Evolutionary conservation across 2,888 invertebrate genomes (phyloP).

Genomic region (Zaprionus lineosus): DNA sequence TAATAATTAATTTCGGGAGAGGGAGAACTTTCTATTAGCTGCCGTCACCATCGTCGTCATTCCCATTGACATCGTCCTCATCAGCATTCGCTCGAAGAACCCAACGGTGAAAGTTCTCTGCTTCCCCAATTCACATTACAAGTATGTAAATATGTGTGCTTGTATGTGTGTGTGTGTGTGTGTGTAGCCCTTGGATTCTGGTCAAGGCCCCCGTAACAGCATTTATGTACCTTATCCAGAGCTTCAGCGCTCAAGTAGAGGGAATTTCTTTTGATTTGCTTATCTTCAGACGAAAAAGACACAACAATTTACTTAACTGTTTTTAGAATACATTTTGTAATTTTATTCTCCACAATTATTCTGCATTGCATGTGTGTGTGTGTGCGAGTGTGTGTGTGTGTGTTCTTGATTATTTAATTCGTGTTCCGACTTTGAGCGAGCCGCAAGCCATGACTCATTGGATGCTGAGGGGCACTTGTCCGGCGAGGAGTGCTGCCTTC

Average conservation of each 20-base stretch:
- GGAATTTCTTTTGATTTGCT: conserved; percentile 26
- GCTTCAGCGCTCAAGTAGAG: conserved; percentile 48
- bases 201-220: conserved; percentile 28
- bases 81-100: conserved; percentile 64
- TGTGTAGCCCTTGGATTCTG: conserved; percentile 30
- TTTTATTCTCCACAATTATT: conserved; percentile 28
- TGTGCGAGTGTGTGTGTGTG: not conserved
- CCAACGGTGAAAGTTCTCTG: conserved; percentile 61
- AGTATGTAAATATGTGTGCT: not conserved
- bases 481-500: conserved; percentile 44
- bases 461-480: conserved; percentile 30
- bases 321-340: conserved; percentile 53
- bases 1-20: conserved; percentile 67
- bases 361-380: not conserved
- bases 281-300: conserved; percentile 48
- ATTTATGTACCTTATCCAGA: conserved; percentile 24
- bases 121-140: not conserved
- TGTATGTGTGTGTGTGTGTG: conserved; percentile 24
- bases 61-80: conserved; percentile 63
- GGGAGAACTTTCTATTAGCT: conserved; percentile 73
- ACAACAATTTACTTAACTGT: conserved; percentile 72
- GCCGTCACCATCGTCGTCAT: conserved; percentile 50
- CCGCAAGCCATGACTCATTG: conserved; percentile 58
- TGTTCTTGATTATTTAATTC: conserved; percentile 38
- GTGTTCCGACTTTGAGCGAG: conserved; percentile 49